phyloP scores from a whole-genome alignment of 2,113 vertebrate genomes.

The Artemisiospiza belli region DNA sequence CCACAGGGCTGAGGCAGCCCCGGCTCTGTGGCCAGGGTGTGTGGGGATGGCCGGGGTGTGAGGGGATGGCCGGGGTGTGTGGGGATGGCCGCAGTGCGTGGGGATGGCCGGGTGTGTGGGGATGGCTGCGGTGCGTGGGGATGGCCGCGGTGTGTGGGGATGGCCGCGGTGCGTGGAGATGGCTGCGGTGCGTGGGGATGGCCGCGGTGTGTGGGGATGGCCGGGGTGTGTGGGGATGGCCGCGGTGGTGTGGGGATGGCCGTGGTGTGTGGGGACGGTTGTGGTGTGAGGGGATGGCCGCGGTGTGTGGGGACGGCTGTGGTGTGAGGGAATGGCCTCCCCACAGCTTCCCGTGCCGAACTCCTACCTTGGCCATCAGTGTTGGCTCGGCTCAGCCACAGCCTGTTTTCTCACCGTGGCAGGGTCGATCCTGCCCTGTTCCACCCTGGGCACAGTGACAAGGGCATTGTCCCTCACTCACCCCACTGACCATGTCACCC shows the following conservation, averaged over 20 bases:
- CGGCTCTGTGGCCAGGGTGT: rapidly evolving
- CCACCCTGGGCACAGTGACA: not conserved
- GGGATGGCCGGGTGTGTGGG: no score
- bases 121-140: no score
- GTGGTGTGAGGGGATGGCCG: not conserved
- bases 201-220: not conserved
- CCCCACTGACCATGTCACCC: rapidly evolving
- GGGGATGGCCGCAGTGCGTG: no score
- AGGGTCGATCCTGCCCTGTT: rapidly evolving
- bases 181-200: not conserved
- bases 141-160: no score
- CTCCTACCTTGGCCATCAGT: rapidly evolving
- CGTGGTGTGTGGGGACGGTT: not conserved
- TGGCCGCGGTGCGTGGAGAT: no score
- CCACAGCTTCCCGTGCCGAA: rapidly evolving
- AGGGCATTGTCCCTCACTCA: not conserved
- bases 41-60: no score
- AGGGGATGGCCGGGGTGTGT: no score
- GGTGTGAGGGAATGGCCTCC: no score
- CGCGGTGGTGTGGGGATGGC: not conserved
- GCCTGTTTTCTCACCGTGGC: rapidly evolving
- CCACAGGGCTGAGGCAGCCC: not conserved
- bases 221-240: not conserved
- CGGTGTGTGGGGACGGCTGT: not conserved
- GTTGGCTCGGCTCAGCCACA: rapidly evolving